Percentiles rank a stretch among this genome's conserved stretches.
These are phyloP conservation scores for Meliscaeva auricollis DNA, from an alignment of 2,888 invertebrate genomes.

Conservation along the genomic window DNA sequence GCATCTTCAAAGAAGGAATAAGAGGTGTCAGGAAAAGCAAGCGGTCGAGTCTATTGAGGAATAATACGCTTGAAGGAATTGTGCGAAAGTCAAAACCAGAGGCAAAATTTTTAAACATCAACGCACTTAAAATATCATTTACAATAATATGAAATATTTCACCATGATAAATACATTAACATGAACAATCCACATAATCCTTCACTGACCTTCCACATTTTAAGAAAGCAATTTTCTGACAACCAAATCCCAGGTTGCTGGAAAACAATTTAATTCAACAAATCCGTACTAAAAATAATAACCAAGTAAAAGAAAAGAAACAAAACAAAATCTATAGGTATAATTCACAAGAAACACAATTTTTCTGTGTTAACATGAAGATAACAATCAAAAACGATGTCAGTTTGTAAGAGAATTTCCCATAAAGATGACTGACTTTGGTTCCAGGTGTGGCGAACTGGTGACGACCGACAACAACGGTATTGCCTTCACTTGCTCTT, in stretches of 20 bases:
- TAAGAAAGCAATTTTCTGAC: background rate
- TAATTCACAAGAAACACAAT: conserved; percentile 52
- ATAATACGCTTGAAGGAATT: too few species aligned
- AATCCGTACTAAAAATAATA: conserved; percentile 10
- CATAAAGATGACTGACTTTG: conserved; percentile 63
- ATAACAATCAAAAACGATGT: conserved; percentile 71
- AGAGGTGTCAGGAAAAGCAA: too few species aligned
- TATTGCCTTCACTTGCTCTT: conserved; percentile 40
- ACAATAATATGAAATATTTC: too few species aligned
- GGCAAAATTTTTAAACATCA: too few species aligned
- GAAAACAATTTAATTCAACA: conserved; percentile 44
- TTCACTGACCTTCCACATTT: too few species aligned
- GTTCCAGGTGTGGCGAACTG: conserved; percentile 57
- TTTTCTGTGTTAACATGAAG: conserved; percentile 54
- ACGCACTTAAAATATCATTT: too few species aligned
- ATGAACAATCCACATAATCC: too few species aligned
- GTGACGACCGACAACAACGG: background rate
- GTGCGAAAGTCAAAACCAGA: too few species aligned
- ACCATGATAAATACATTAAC: too few species aligned
- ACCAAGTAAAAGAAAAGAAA: background rate
- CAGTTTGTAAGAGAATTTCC: conserved; percentile 56
- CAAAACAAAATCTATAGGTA: conserved; percentile 6
- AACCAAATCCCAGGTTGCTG: background rate
- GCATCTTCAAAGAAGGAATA: too few species aligned
- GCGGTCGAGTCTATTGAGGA: too few species aligned